phyloP scores from a whole-genome alignment of 2,888 invertebrate genomes.

The Noctua janthina region DNA sequence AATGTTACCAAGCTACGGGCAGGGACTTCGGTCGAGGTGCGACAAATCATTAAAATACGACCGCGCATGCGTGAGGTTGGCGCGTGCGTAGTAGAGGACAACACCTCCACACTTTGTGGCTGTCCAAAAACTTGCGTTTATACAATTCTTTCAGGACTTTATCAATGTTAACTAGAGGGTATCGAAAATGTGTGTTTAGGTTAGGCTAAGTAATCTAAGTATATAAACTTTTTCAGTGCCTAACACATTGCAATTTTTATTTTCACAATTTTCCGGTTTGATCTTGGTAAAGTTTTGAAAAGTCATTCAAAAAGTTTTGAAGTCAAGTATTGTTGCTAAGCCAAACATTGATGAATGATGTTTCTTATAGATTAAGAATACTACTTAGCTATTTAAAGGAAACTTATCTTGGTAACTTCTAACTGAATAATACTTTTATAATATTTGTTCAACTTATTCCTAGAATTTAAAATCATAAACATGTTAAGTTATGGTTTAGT shows the following conservation, averaged over 20 bases:
- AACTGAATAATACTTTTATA: not conserved
- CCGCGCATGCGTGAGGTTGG: slow-evolving; percentile 73
- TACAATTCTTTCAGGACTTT: slow-evolving; percentile 7
- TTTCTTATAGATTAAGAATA: not conserved
- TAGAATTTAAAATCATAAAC: not conserved
- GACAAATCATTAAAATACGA: slow-evolving; percentile 76
- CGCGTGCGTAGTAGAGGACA: slow-evolving; percentile 68
- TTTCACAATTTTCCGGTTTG: not conserved
- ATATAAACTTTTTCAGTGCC: not conserved
- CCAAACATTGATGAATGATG: not conserved
- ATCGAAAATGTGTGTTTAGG: not conserved
- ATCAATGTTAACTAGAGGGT: not conserved
- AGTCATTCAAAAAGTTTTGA: not conserved
- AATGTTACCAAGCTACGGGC: slow-evolving; percentile 46
- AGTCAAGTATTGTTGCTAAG: not conserved
- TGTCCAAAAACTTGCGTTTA: slow-evolving; percentile 28
- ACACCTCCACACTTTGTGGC: slow-evolving; percentile 19
- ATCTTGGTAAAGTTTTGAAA: not conserved
- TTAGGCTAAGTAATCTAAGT: not conserved
- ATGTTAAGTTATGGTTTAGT: slow-evolving; percentile 58
- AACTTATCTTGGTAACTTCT: not conserved
- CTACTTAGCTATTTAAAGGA: not conserved
- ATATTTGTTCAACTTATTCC: slow-evolving; percentile 10
- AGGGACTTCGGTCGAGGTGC: slow-evolving; percentile 53
- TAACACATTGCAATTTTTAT: not conserved